Percentiles rank a stretch among this genome's conserved stretches.
These are phyloP conservation scores for Lamprotornis superbus DNA, from an alignment of 2,113 vertebrate species.

Conservation along the genomic window DNA sequence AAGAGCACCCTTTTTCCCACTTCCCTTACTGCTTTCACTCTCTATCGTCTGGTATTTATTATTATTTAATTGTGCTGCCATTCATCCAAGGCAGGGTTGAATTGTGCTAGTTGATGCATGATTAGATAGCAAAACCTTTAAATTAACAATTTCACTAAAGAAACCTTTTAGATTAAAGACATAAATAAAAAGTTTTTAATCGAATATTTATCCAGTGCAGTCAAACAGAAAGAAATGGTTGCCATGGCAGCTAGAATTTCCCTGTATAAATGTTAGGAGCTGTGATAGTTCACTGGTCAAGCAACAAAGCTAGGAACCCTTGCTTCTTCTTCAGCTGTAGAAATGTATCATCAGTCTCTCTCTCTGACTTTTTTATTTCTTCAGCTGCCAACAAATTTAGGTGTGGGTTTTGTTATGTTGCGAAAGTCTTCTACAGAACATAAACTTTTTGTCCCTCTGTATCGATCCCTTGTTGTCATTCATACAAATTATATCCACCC, in stretches of 20 bases:
- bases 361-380: background rate
- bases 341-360: background rate
- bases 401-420: background rate
- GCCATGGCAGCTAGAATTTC: background rate
- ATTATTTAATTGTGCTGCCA: background rate
- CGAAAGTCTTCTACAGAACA: background rate
- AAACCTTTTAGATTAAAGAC: background rate
- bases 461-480: background rate
- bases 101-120: background rate
- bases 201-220: background rate
- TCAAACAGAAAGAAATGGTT: conserved; percentile 11
- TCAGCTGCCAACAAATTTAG: background rate
- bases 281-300: background rate
- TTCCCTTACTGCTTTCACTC: background rate
- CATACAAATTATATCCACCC: background rate
- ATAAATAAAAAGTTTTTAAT: conserved; percentile 13
- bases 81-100: background rate
- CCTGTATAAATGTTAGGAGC: background rate
- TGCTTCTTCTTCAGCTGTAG: rapidly evolving
- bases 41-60: background rate
- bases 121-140: background rate
- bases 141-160: background rate
- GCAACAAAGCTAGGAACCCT: background rate
- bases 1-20: background rate
- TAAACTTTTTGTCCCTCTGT: background rate